A percentile compares a stretch with the other conserved stretches of the same genome.
Evolutionary conservation across 2,113 vertebrate species (phyloP).

Genomic region (Capreolus pygargus): DNA sequence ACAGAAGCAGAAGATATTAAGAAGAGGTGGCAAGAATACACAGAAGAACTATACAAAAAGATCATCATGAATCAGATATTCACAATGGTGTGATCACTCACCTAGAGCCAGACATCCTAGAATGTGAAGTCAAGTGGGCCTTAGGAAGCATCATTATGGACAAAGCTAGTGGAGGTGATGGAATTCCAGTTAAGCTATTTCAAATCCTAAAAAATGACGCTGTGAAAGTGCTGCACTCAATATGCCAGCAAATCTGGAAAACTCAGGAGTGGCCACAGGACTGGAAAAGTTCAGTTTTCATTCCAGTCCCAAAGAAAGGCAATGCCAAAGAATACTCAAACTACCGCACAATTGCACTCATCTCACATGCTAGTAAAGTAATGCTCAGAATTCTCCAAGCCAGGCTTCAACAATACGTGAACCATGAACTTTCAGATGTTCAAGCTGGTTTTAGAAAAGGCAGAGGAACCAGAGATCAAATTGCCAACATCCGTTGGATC

Average conservation of each 20-base stretch:
- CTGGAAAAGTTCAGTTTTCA: neutral
- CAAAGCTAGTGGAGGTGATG: neutral
- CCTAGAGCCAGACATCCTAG: neutral
- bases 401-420: neutral
- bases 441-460: neutral
- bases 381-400: neutral
- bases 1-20: neutral
- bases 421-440: neutral
- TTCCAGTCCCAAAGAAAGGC: neutral
- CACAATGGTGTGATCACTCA: neutral
- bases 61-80: neutral
- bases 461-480: neutral
- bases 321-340: neutral
- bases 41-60: neutral
- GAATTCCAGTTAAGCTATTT: neutral
- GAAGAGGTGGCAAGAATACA: neutral
- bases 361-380: rapidly evolving
- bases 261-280: neutral
- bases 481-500: neutral
- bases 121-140: neutral
- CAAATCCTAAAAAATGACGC: neutral
- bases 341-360: neutral
- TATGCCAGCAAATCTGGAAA: neutral
- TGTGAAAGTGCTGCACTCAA: neutral
- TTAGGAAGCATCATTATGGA: neutral